Conservation (phyloP, 2,888 invertebrate species). For the Bedellia somnulentella region DNA sequence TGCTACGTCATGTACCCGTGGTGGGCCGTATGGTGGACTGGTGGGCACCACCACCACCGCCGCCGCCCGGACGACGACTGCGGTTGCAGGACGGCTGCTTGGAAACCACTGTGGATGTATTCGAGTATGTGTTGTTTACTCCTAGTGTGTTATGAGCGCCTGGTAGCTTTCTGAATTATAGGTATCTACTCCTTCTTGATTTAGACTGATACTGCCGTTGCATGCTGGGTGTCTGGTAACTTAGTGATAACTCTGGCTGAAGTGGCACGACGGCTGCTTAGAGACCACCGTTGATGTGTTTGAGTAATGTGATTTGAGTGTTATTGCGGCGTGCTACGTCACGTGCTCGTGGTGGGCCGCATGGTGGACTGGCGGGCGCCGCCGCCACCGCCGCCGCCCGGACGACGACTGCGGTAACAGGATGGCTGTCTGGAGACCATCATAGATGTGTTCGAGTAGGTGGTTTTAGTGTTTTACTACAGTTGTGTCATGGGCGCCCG, state of each 20-base stretch:
- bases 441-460: slow-evolving; percentile 26
- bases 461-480: too few species aligned
- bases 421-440: slow-evolving; percentile 61
- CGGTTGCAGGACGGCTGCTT: slow-evolving; percentile 73
- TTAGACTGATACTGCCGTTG: too few species aligned
- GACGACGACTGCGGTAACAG: slow-evolving; percentile 79
- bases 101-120: slow-evolving; percentile 23
- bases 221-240: too few species aligned
- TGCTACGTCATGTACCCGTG: slow-evolving; percentile 90
- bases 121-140: slow-evolving; percentile 16
- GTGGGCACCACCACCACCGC: slow-evolving; percentile 70
- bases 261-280: too few species aligned
- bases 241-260: too few species aligned
- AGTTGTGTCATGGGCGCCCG: too few species aligned
- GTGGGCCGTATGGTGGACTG: slow-evolving; percentile 94
- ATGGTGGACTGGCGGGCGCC: slow-evolving; percentile 94
- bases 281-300: too few species aligned
- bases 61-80: slow-evolving; percentile 75
- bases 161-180: too few species aligned
- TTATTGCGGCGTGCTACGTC: slow-evolving; percentile 90
- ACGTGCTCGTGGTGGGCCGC: slow-evolving; percentile 92
- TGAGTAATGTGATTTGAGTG: too few species aligned
- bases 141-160: not conserved
- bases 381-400: slow-evolving; percentile 55
- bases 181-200: too few species aligned